Evolutionary conservation across 1,140 invertebrate genomes (phyloP), one percentile per base, ranked within the genome.

Genomic region (Drosophila orosa): DNA sequence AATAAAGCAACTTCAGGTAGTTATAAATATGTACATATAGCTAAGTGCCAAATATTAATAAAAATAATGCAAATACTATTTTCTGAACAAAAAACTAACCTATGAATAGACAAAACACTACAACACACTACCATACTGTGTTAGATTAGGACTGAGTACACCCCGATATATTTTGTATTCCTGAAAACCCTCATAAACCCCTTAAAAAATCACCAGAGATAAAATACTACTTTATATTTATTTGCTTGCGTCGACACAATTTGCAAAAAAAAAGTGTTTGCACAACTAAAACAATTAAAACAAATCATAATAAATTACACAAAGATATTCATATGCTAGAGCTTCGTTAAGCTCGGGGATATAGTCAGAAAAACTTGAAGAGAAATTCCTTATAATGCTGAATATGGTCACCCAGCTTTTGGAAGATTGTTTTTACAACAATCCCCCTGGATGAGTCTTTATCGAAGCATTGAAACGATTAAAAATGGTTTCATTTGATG

Each of bases 251-350:
- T 5, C 2, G 15, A 47, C 2, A 5, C 0, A 29, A 47, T 3
- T 27, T 17, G 24, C 24, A 17, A 47, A 47, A 45, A 47, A 45
- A 47, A 50, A 31, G 15, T 13, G 17, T 52, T 52, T 52, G 17
- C 29, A 9, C 17, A 52, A 52, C 48, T 15, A 9, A 52, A 52
- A 0, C 45, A 27, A 17, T 27, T 17, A 9, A 5, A 47, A 31
- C 27, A 9, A 52, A 22, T 22, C 0, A 50, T 31, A 48, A 50
- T 31, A 52, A 22, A 52, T 33, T 7, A 33, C 6, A 15, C 0
- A 8, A 13, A 44, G 6, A 13, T 13, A 19, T 42, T 19, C 6
- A 42, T 42, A 1, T 47, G 8, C 7, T 0, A 27, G 2, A 27
- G 44, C 15, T 25, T 45, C n/a, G n/a, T n/a, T n/a, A n/a, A n/a